phyloP scores from a whole-genome alignment of 2,888 invertebrate genomes.

The Microdon myrmicae region DNA sequence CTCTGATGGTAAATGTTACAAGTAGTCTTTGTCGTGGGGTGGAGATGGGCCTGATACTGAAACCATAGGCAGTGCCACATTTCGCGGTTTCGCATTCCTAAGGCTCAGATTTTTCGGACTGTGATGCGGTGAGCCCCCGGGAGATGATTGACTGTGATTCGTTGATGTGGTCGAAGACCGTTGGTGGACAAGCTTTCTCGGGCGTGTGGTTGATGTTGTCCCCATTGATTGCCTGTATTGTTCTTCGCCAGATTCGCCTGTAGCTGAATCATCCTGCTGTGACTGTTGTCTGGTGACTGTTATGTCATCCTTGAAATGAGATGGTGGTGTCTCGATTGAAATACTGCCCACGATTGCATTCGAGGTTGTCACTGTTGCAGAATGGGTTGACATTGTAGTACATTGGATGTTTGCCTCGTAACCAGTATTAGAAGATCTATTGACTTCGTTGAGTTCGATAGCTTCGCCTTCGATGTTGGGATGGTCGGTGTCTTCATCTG shows the following conservation, averaged over 20 bases:
- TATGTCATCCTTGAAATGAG: slow-evolving; percentile 60
- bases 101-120: slow-evolving; percentile 60
- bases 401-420: slow-evolving; percentile 54
- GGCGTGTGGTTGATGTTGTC: slow-evolving; percentile 52
- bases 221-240: slow-evolving; percentile 45
- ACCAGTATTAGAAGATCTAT: slow-evolving; percentile 34
- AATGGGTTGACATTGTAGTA: slow-evolving; percentile 57
- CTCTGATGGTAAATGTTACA: slow-evolving; percentile 68
- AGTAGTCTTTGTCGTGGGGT: slow-evolving; percentile 73
- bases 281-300: slow-evolving; percentile 27
- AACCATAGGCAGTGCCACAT: slow-evolving; percentile 73
- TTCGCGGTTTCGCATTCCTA: slow-evolving; percentile 59
- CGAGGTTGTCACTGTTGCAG: slow-evolving; percentile 61
- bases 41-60: slow-evolving; percentile 84
- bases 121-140: slow-evolving; percentile 57
- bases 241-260: slow-evolving; percentile 45
- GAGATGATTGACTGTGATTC: slow-evolving; percentile 53
- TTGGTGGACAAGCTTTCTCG: slow-evolving; percentile 61
- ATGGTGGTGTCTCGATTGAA: slow-evolving; percentile 64
- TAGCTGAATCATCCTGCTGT: slow-evolving; percentile 41
- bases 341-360: slow-evolving; percentile 65
- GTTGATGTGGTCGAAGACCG: slow-evolving; percentile 60
- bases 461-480: slow-evolving; percentile 19
- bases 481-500: slow-evolving; percentile 58
- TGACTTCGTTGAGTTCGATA: slow-evolving; percentile 41